Evolutionary conservation across 2,888 invertebrate genomes (phyloP), one percentile per base, ranked within the genome.

Genomic region (Nephrotoma flavescens): DNA sequence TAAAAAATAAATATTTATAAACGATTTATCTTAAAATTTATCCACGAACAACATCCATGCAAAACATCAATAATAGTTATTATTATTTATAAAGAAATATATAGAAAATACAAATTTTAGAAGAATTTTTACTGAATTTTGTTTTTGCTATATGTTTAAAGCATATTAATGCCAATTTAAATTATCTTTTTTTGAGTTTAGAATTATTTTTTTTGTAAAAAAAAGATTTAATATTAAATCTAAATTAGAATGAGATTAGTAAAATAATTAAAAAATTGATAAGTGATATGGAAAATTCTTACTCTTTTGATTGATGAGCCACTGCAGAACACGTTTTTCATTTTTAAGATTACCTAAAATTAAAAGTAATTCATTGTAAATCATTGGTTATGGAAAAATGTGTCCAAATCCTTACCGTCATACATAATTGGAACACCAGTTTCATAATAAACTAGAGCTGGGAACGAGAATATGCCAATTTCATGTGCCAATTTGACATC

Each of bases 221-320:
- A 57, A 11, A 71, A 71, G 31, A 71, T 31, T 71, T 31, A 71
- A 31, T 31, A 71, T 71, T 71, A 71, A 71, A 31, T 71, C 5
- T 71, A 31, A 71, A 71, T 71, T 71, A 71, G 71, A 71, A 31
- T 71, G 7, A 31, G 31, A 71, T 71, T 71, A 71, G 71, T 71
- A 31, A 71, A 71, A 71, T 71, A 31, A 31, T 9, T 71, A 71
- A 71, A 31, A 71, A 71, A 19, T 4, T 71, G 71, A 71, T 31
- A 71, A 71, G 71, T 71, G 2, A 71, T 11, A 93, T 92, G 92
- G 93, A 93, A 93, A 93, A 93, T 94, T 94, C 97, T 97, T 97
- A 97, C 97, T 97, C 96, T 97, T 97, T 94, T 97, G 97, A 94
- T 96, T 95, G 94, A 97, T 94, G 93, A 97, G 96, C 97, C 97